These are phyloP conservation scores for Phycodurus eques DNA, from an alignment of 2,113 vertebrate genomes.

Conservation along the genomic window DNA sequence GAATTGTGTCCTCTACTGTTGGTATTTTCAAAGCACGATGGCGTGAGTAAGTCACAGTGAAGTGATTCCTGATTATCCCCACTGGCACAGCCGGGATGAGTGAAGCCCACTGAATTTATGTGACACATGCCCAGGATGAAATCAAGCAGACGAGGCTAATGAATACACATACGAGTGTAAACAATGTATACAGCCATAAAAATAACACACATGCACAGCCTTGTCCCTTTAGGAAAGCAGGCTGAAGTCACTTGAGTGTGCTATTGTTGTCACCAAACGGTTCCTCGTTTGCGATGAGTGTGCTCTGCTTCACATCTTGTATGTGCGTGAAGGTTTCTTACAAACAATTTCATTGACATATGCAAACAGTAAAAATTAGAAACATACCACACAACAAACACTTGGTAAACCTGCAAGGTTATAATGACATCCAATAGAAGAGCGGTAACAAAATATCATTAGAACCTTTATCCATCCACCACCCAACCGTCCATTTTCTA, in stretches of 20 bases:
- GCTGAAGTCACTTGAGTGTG: slow-evolving; percentile 21
- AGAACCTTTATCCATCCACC: too few species aligned
- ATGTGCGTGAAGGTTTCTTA: background rate
- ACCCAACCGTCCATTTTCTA: too few species aligned
- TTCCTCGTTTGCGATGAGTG: slow-evolving; percentile 39
- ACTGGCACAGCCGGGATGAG: slow-evolving; percentile 14
- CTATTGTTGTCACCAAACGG: slow-evolving; percentile 39
- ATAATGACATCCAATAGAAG: too few species aligned
- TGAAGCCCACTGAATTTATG: slow-evolving; percentile 19
- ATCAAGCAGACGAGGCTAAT: slow-evolving; percentile 36
- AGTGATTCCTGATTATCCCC: slow-evolving; percentile 41
- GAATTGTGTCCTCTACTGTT: slow-evolving; percentile 10
- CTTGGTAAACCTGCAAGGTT: too few species aligned
- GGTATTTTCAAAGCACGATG: slow-evolving; percentile 25
- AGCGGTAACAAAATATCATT: too few species aligned
- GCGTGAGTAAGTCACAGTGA: slow-evolving; percentile 35
- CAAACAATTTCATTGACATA: background rate
- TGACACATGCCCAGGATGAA: slow-evolving; percentile 37
- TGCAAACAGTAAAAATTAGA: background rate
- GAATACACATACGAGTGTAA: slow-evolving; percentile 29
- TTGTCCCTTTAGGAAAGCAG: background rate
- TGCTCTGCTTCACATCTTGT: slow-evolving; percentile 18
- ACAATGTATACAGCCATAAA: slow-evolving; percentile 23
- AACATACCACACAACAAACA: background rate
- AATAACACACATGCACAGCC: slow-evolving; percentile 11